Evolutionary conservation across 2,113 vertebrate genomes (phyloP).

Genomic region (Oreocharis arfaki): DNA sequence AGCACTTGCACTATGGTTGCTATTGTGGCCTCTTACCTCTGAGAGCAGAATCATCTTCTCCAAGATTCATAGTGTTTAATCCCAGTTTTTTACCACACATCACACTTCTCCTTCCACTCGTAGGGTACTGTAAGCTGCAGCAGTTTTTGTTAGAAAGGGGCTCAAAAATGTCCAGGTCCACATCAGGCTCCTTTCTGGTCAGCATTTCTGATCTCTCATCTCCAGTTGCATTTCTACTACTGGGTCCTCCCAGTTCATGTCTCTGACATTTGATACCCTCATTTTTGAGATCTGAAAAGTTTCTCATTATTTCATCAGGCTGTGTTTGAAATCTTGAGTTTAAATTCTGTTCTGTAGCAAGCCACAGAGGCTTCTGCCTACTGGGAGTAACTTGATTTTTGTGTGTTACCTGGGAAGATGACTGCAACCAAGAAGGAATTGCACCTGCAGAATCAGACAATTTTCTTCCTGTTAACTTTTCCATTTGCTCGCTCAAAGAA

Average conservation of each 20-base stretch:
- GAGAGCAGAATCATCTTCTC: background rate
- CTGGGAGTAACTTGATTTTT: constrained; percentile 38
- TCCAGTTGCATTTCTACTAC: constrained; percentile 29
- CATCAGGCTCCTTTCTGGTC: background rate
- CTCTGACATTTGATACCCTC: constrained; percentile 51
- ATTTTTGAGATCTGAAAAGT: constrained; percentile 42
- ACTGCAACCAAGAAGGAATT: constrained; percentile 81
- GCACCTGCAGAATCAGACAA: constrained; percentile 58
- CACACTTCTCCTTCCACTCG: constrained; percentile 80
- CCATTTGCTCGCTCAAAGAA: constrained; percentile 65
- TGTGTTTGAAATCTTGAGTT: constrained; percentile 6
- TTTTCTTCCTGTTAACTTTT: constrained; percentile 67
- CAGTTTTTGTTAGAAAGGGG: background rate
- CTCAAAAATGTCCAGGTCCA: constrained; percentile 53
- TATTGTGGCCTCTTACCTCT: constrained; percentile 61
- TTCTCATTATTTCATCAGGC: background rate
- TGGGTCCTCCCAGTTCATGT: background rate
- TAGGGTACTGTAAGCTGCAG: constrained; percentile 56
- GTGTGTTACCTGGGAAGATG: constrained; percentile 51
- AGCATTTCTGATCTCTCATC: background rate
- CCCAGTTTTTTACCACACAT: constrained; percentile 18
- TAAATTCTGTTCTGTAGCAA: constrained; percentile 65
- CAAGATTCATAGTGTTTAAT: background rate
- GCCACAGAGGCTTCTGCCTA: constrained; percentile 75
- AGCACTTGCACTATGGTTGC: background rate